Evolutionary conservation across 2,113 vertebrate genomes (phyloP).

Genomic region (Lepus timidus): DNA sequence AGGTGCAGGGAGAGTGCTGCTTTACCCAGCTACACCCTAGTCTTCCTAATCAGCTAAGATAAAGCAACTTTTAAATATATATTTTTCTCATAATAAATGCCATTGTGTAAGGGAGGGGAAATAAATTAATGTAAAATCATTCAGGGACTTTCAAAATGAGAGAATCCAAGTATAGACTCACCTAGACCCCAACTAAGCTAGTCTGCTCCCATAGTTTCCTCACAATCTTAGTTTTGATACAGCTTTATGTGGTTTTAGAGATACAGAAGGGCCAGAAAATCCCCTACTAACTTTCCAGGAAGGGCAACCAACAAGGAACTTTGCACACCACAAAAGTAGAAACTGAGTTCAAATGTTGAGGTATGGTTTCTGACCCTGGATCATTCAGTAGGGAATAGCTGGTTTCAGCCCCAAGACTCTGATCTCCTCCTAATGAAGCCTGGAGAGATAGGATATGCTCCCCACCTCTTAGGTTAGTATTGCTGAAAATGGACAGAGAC

Average conservation of each 20-base stretch:
- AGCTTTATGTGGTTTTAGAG: background rate
- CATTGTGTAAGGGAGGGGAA: background rate
- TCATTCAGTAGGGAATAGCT: too few relatives aligned
- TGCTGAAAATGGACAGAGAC: background rate
- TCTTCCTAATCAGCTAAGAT: background rate
- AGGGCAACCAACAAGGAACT: background rate
- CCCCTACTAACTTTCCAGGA: background rate
- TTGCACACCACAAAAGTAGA: background rate
- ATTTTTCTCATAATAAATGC: constrained; percentile 75
- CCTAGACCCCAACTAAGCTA: background rate
- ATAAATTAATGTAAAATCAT: constrained; percentile 83
- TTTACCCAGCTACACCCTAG: background rate
- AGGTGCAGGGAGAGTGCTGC: too few relatives aligned
- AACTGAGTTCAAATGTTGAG: background rate
- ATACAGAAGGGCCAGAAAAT: background rate
- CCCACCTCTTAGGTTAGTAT: background rate
- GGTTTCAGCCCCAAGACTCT: background rate
- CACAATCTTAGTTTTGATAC: background rate
- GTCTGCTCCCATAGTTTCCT: background rate
- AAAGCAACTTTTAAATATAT: constrained; percentile 80
- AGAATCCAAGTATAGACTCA: constrained; percentile 57
- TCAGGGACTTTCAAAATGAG: constrained; percentile 78
- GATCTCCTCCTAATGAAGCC: background rate
- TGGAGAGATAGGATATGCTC: background rate
- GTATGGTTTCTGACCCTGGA: background rate